Base-by-base conservation (phyloP, 2,113 vertebrate genomes). In the Dromas ardeola region DNA sequence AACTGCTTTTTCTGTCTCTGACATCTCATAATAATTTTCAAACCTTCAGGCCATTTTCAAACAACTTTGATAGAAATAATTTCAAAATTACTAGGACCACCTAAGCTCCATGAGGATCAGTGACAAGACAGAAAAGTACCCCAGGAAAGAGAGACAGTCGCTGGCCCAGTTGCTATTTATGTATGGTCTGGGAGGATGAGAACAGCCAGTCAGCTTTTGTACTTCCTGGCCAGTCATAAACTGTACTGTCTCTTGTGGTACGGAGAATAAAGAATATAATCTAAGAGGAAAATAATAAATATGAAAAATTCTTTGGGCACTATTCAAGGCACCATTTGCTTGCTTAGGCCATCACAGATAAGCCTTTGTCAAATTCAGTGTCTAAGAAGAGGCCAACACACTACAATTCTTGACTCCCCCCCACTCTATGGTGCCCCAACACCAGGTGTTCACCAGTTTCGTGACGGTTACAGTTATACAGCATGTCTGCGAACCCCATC, bases 401-500 rank as follows among this genome's bases (percentile, higher is more conserved):
- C 13, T 2, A 4, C 25, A 50, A 3, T 15, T 43, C 15, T 3
- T 17, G 21, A 16, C 12, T 20, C 11, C 12, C 19, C 6, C 12
- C 2, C 22, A 2, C 29, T 6, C 30, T 9, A 1, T n/a, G 10
- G 9, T 19, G 34, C 6, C 47, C 16, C 20, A 9, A 10, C 29
- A 12, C 10, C 21, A 13, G 20, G 14, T 2, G 4, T 11, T 36
- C 3, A 0, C 21, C 7, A 8, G 2, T 63, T 71, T 40, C 27
- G 15, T 4, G 5, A 29, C 8, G 15, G 11, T 42, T 11, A 15
- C 47, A 15, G 12, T 15, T 32, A 30, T 2, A 9, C 49, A 27
- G 27, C 2, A 1, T 2, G 3, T 2, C 47, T 26, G 29, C 9
- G 40, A 26, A 20, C 2, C 15, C 12, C 40, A 11, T 3, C 40